phyloP scores from a whole-genome alignment of 2,797 vertebrate genomes.

The Lagodon rhomboides region DNA sequence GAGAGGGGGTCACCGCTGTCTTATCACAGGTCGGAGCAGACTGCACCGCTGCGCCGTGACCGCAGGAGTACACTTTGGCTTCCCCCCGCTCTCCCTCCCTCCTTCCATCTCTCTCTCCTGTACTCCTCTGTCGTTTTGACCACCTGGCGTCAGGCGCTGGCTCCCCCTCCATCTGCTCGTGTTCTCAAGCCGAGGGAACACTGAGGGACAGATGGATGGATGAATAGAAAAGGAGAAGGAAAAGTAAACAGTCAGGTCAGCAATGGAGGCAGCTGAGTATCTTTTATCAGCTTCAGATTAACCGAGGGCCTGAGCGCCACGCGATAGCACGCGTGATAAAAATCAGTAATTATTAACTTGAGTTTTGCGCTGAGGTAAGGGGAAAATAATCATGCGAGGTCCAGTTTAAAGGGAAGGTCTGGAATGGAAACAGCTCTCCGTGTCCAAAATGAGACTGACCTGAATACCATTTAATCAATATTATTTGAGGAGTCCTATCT shows the following conservation, averaged over 20 bases:
- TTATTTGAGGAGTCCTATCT: conserved; percentile 3
- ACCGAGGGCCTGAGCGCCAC: conserved; percentile 21
- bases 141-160: conserved; percentile 64
- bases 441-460: conserved; percentile 23
- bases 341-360: conserved; percentile 55
- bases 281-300: conserved; percentile 70
- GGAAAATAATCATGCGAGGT: conserved; percentile 11
- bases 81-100: conserved; percentile 8
- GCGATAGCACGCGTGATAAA: conserved; percentile 27
- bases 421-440: not conserved
- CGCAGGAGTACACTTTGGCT: conserved; percentile 41
- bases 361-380: conserved; percentile 6
- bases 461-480: conserved; percentile 18
- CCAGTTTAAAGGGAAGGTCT: conserved; percentile 12
- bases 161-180: conserved; percentile 78
- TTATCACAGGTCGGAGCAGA: conserved; percentile 76
- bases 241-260: conserved; percentile 70
- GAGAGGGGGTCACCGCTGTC: conserved; percentile 64
- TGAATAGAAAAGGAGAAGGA: conserved; percentile 59
- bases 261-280: conserved; percentile 56
- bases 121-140: conserved; percentile 44
- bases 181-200: conserved; percentile 73
- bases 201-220: conserved; percentile 64
- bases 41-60: conserved; percentile 44
- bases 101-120: conserved; percentile 29